Evolutionary conservation across 2,797 vertebrate species (phyloP).

Genomic region (Percopsis omiscomaycus): DNA sequence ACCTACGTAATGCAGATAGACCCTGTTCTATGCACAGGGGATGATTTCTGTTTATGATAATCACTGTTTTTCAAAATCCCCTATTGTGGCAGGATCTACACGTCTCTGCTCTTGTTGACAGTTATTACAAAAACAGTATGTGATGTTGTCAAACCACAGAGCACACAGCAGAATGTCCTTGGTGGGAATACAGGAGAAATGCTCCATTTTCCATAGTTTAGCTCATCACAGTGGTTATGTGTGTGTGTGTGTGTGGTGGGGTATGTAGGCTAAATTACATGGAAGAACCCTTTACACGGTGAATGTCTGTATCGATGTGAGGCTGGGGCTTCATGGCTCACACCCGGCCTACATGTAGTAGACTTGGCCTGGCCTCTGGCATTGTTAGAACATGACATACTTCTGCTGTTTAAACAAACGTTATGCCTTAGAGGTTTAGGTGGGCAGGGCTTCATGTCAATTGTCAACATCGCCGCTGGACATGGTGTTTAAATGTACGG

Average conservation of each 20-base stretch:
- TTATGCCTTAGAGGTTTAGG: too few relatives aligned
- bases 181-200: too few relatives aligned
- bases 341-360: too few relatives aligned
- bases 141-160: conserved; percentile 14
- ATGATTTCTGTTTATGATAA: background rate
- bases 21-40: background rate
- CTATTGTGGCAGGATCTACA: background rate
- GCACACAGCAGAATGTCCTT: background rate
- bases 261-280: background rate
- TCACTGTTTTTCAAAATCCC: background rate
- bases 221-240: background rate
- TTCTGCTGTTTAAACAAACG: too few relatives aligned
- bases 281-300: background rate
- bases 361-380: too few relatives aligned
- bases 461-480: background rate
- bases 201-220: too few relatives aligned
- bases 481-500: conserved; percentile 9
- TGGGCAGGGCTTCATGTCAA: background rate
- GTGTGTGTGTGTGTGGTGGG: background rate
- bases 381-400: too few relatives aligned
- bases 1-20: background rate
- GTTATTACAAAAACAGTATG: background rate
- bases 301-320: background rate
- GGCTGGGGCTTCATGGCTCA: background rate
- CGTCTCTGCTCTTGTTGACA: conserved; percentile 1